Base-by-base conservation (phyloP, 92 coral and sea anemone genomes). In the Pocillopora grandis region DNA sequence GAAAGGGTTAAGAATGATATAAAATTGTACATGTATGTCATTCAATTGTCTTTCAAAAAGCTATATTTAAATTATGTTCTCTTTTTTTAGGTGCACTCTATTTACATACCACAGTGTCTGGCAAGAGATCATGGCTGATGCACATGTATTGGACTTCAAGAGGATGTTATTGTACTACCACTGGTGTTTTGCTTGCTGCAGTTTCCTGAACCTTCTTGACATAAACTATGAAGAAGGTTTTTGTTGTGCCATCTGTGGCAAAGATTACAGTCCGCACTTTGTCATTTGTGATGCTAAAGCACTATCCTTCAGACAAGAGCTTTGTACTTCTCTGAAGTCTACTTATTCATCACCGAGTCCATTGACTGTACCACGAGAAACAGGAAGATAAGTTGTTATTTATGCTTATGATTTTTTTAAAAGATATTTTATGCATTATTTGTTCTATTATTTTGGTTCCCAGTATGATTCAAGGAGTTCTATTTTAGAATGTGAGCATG, bases 111-210 rank as follows among this genome's bases (percentile, higher is more conserved):
- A 84, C 62, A 84, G 74, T 48, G 89, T 89, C 4, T 89, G 92
- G 92, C 78, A 85, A 72, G 85, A 85, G 62, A 79, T 84, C 15
- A 72, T 63, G 65, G 14, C 74, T 63, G 92, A 89, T 80, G 84
- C 86, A 16, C 80, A 80, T 19, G 58, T 35, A 37, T 19, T 60
- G 27, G 57, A 65, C 19, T 91, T 91, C 36, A 31, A 52, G 23
- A 36, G 77, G 59, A 68, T 62, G 62, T 66, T 91, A 9, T 79
- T 75, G 20, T 91, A 88, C 75, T 82, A 85, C 72, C 79, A 80
- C 35, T 91, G 91, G 88, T 58, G 92, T 71, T 88, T 82, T 75
- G 85, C 85, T 9, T 91, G 94, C 88, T 86, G 72, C 79, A 79
- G 92, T 31, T 91, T 85, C 83, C 86, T 91, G 6, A 73, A 82